Evolutionary conservation across 2,888 invertebrate genomes (phyloP), one percentile per base, ranked within the genome.

Genomic region (Pycnomerus fuliginosus): DNA sequence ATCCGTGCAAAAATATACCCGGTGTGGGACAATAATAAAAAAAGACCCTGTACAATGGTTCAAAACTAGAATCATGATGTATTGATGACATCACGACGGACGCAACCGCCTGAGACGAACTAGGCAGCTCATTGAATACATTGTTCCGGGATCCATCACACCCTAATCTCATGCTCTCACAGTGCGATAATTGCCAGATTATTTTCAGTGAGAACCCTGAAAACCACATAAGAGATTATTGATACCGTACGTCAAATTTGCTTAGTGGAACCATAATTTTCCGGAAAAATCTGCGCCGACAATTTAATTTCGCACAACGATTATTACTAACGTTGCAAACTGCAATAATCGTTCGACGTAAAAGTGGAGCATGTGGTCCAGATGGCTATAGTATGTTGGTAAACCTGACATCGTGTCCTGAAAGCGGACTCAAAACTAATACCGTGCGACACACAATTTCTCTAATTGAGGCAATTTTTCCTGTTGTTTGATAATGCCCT

Each of bases 41-140:
- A n/a, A n/a, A n/a, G n/a, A n/a, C n/a, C n/a, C n/a, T n/a, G n/a
- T n/a, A n/a, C n/a, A n/a, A n/a, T n/a, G n/a, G n/a, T n/a, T n/a
- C n/a, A n/a, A 48, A 45, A 38, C 30, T 28, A 17, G 41, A 12
- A 32, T 34, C 44, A 45, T 48, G n/a, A 46, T 44, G 43, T 45
- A 50, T 49, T 34, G 39, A 31, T 48, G 45, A 50, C 43, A 45
- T 45, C 45, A 48, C 37, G 45, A 45, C 44, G 29, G 33, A 48
- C 46, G 10, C 53, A 46, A 10, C 41, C 37, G 46, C 46, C 49
- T 47, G 52, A 45, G 49, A 49, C 51, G 37, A 36, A 47, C 52
- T 47, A 46, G 47, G 50, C 42, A 49, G 48, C 50, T 49, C 52
- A 52, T 50, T 50, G 50, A 52, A 41, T 44, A 42, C 47, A 48